Base-by-base conservation (phyloP, 2,797 vertebrate genomes). In the Acestrorhynchus altus region DNA sequence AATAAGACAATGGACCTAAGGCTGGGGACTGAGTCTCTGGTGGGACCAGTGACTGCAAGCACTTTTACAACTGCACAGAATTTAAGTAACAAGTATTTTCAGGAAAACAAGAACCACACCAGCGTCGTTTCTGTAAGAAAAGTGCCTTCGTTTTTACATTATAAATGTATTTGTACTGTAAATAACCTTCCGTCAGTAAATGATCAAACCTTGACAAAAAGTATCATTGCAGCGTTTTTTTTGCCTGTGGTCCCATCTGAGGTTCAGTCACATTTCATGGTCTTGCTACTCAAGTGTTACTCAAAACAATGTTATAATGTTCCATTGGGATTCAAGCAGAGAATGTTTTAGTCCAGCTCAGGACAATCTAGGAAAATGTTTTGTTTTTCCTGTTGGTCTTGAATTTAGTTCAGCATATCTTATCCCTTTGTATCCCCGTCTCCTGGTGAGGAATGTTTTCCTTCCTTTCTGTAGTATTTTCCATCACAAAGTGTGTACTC, bases 1-100 rank as follows among this genome's bases (percentile, higher is more conserved):
- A 64, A 59, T 24, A 59, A 26, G 83, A 85, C 83, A 83, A 85
- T 52, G 42, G 83, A 83, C 83, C 79, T 20, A 12, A 74, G 70
- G 40, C 35, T 42, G 66, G 0, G 15, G 64, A 76, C 5, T 56
- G 78, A 73, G 44, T 52, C 71, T 74, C 59, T 42, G 68, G 67
- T 83, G 78, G 74, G 10, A 68, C 35, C 28, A 56, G 67, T 54
- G 20, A 26, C 66, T 35, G 51, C 10, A 35, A 31, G 49, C 49
- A 20, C 5, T 24, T 54, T 56, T 47, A 22, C 0, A 46, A 44
- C 28, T 28, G 4, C n/a, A 28, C 12, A 52, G 16, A 52, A 12
- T 72, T 59, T 49, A 11, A 69, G 68, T n/a, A 44, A 26, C 40
- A 22, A 8, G 24, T 11, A 0, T 47, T 47, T 31, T 66, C 18